Evolutionary conservation across 2,113 vertebrate species (phyloP).

Genomic region (Amazona guildingii): DNA sequence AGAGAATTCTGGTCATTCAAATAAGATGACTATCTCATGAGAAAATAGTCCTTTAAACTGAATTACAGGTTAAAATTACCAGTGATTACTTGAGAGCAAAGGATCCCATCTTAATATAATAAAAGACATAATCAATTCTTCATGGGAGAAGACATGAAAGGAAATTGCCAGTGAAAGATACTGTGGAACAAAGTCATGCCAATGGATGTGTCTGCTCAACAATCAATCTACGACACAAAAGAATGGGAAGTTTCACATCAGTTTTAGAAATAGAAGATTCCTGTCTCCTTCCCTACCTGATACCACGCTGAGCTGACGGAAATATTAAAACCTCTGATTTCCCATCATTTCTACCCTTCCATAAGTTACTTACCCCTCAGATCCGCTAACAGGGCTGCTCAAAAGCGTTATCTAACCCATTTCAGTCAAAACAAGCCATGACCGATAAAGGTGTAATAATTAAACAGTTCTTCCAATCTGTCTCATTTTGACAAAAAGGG

Average conservation of each 20-base stretch:
- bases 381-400: not conserved
- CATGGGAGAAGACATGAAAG: not conserved
- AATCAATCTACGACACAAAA: not conserved
- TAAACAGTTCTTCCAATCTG: not conserved
- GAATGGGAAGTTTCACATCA: not conserved
- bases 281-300: not conserved
- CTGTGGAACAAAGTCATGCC: not conserved
- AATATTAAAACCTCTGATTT: not conserved
- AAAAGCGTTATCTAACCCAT: not conserved
- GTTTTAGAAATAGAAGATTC: not conserved
- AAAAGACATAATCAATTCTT: not conserved
- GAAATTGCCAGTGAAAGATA: not conserved
- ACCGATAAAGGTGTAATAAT: not conserved
- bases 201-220: not conserved
- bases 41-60: not conserved
- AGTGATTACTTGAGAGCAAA: not conserved
- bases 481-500: not conserved
- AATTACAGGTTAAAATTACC: constrained; percentile 13
- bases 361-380: not conserved
- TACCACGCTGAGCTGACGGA: not conserved
- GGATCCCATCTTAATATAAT: not conserved
- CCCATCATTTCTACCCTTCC: not conserved
- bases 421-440: not conserved
- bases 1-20: constrained; percentile 9
- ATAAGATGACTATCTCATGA: constrained; percentile 42